phyloP scores from a whole-genome alignment of 35 echinoderm and acorn worm genomes.

The Heliocidaris erythrogramma region DNA sequence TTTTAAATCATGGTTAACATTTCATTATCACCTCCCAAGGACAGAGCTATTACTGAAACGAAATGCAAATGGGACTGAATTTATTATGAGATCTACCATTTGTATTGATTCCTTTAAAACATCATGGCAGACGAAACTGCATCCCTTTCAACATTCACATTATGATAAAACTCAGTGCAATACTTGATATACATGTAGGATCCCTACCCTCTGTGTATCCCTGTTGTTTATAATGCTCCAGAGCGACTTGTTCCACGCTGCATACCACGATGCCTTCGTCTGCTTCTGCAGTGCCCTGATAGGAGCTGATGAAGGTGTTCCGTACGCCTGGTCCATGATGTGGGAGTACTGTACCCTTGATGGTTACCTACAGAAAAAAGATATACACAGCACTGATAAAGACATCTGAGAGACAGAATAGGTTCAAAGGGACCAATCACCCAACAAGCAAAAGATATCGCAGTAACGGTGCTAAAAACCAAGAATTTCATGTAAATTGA shows the following conservation, averaged over 20 bases:
- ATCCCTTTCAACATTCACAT: no score
- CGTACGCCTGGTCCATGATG: conserved; percentile 74
- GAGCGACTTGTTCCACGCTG: conserved; percentile 81
- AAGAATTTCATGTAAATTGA: no score
- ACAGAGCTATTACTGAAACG: no score
- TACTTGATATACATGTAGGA: not conserved
- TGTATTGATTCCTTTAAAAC: no score
- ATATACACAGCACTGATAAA: not conserved
- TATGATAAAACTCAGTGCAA: not conserved
- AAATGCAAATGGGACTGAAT: no score
- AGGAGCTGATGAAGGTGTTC: conserved; percentile 58
- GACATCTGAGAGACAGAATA: not conserved
- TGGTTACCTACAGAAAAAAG: conserved; percentile 62
- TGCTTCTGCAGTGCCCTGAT: not conserved
- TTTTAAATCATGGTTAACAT: no score
- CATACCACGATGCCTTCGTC: conserved; percentile 73
- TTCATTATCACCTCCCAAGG: no score
- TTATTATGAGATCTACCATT: no score
- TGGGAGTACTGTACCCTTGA: conserved; percentile 77
- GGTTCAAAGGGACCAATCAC: not conserved
- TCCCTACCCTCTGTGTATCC: conserved; percentile 75
- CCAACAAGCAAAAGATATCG: no score
- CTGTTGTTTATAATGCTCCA: conserved; percentile 71
- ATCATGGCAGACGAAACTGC: no score
- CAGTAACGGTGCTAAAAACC: no score